Base-by-base conservation (phyloP, 1,140 invertebrate species). In the Hormaphis cornu region DNA sequence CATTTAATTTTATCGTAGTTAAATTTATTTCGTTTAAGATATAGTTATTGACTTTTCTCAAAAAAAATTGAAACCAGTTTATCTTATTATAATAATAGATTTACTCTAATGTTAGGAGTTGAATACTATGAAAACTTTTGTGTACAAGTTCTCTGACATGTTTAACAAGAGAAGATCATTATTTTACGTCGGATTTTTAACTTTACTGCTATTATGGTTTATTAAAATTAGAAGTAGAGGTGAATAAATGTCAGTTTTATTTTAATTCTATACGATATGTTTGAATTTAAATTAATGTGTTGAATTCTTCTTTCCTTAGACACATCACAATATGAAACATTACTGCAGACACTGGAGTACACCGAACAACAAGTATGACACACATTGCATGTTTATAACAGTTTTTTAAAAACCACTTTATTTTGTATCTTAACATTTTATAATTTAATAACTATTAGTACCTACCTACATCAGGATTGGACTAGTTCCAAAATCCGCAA, bases 161-260 rank as follows among this genome's bases (percentile, higher is more conserved):
- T 53, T 72, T 28, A 61, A 71, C 30, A 73, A 72, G 52, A 73
- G 56, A 37, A 72, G 56, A 71, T 22, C 69, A 12, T 12, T 72
- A 33, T 63, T 71, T 28, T 72, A 58, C 35, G 40, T 69, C n/a
- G 54, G 26, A 16, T 24, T 73, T 50, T 12, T 73, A 12, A 40
- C 37, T 33, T 50, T 73, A 37, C 26, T 73, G 8, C 37, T 73
- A 48, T 61, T 73, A 12, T 73, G 72, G 72, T 72, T 72, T 16
- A 22, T 71, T n/a, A 46, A 37, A 22, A 70, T 72, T 44, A 56
- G 50, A 71, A 72, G 69, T 61, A 59, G 61, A 63, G 72, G 72
- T 72, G 46, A 52, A 53, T 56, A 50, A 1, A 20, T 18, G 26
- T 44, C 12, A 0, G n/a, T 44, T 40, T 54, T 35, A 9, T 24